Conservation (phyloP, 2,113 vertebrate species). For the Dicerorhinus sumatrensis region DNA sequence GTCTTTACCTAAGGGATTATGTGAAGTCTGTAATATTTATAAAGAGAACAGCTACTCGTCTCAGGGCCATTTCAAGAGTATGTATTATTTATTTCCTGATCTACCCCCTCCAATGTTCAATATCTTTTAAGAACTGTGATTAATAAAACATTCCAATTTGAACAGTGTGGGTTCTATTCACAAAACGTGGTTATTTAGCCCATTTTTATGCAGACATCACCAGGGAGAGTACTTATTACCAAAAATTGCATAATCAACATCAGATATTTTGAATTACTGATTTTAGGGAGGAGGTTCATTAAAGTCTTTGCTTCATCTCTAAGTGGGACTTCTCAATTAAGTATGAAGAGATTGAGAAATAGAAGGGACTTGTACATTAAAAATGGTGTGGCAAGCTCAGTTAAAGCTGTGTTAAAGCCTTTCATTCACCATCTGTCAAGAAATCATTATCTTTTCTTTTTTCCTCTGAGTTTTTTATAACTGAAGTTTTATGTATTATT, state of each 20-base stretch:
- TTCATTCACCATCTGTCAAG: slow-evolving; percentile 75
- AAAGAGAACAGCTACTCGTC: slow-evolving; percentile 86
- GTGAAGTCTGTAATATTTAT: slow-evolving; percentile 89
- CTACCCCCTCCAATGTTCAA: slow-evolving; percentile 84
- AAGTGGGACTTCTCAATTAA: slow-evolving; percentile 75
- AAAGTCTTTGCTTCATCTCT: slow-evolving; percentile 76
- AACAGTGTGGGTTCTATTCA: slow-evolving; percentile 81
- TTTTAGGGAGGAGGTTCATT: slow-evolving; percentile 76
- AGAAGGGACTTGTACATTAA: slow-evolving; percentile 34
- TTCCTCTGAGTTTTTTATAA: slow-evolving; percentile 51
- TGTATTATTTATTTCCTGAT: slow-evolving; percentile 90
- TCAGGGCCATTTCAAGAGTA: slow-evolving; percentile 87
- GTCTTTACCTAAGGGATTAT: slow-evolving; percentile 86
- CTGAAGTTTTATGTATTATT: slow-evolving; percentile 79
- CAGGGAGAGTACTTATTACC: slow-evolving; percentile 71
- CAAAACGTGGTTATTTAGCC: slow-evolving; percentile 82
- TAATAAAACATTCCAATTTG: slow-evolving; percentile 89
- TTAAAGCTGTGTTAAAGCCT: slow-evolving; percentile 65
- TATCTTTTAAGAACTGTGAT: slow-evolving; percentile 87
- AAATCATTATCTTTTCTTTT: slow-evolving; percentile 71
- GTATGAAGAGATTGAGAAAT: slow-evolving; percentile 70
- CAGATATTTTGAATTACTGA: slow-evolving; percentile 66
- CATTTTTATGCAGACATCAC: slow-evolving; percentile 80
- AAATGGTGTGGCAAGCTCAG: slow-evolving; percentile 62
- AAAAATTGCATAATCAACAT: slow-evolving; percentile 64